Conservation (phyloP, 2,888 invertebrate species). For the Oxytorus armatus region DNA sequence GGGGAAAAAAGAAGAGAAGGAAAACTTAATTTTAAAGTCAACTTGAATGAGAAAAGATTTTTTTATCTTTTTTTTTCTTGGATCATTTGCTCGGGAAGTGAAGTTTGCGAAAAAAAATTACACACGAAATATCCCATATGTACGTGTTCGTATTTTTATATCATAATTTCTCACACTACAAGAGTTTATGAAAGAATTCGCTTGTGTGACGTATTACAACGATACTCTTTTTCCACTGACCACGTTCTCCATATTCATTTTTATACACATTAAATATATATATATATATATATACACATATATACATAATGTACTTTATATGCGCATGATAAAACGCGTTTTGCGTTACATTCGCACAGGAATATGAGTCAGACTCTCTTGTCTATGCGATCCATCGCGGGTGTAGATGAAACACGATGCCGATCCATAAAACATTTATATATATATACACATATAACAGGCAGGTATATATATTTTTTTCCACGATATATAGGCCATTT, state of each 20-base stretch:
- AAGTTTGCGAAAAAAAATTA: too few relatives aligned
- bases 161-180: neutral
- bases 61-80: too few relatives aligned
- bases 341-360: constrained; percentile 46
- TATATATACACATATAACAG: neutral
- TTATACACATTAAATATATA: constrained; percentile 9
- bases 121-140: neutral
- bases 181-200: constrained; percentile 54
- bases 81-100: too few relatives aligned
- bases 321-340: constrained; percentile 46
- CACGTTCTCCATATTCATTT: constrained; percentile 35
- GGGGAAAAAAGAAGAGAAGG: too few relatives aligned
- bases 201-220: constrained; percentile 42
- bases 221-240: constrained; percentile 19
- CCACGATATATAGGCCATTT: constrained; percentile 11
- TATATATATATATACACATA: constrained; percentile 12
- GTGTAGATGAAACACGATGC: constrained; percentile 57
- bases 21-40: too few relatives aligned
- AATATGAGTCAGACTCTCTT: constrained; percentile 40
- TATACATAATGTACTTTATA: constrained; percentile 4
- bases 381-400: constrained; percentile 41
- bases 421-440: constrained; percentile 39
- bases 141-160: neutral
- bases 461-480: neutral
- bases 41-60: too few relatives aligned